Percentiles rank a stretch among this genome's conserved stretches.
These are phyloP conservation scores for Poecilia velifera DNA, from an alignment of 2,797 vertebrate genomes.

Conservation along the genomic window DNA sequence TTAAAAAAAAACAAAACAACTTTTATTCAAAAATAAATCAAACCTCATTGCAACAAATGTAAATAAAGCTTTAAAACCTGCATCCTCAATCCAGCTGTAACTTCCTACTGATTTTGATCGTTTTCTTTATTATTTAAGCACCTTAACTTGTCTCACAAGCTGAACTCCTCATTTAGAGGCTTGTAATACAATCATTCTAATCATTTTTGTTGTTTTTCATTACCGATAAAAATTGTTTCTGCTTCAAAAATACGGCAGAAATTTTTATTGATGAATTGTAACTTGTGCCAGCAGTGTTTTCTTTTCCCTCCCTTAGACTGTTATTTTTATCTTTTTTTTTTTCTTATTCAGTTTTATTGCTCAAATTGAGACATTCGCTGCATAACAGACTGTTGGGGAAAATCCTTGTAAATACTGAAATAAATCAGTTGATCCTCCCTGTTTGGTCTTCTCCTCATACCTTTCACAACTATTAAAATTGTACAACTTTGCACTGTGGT, in stretches of 20 bases:
- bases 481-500: not conserved
- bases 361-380: slow-evolving; percentile 60
- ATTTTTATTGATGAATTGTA: slow-evolving; percentile 54
- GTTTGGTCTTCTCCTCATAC: slow-evolving; percentile 24
- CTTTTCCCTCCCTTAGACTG: not conserved
- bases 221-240: slow-evolving; percentile 21
- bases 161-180: slow-evolving; percentile 15
- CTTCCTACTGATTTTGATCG: slow-evolving; percentile 9
- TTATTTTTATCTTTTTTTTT: slow-evolving; percentile 11
- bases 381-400: slow-evolving; percentile 75
- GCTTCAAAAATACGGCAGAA: slow-evolving; percentile 9
- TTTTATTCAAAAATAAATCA: not conserved
- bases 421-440: slow-evolving; percentile 62
- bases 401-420: slow-evolving; percentile 85
- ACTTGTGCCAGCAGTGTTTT: slow-evolving; percentile 48
- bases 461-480: not conserved
- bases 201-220: slow-evolving; percentile 5
- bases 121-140: not conserved
- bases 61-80: not conserved
- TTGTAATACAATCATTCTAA: not conserved
- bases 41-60: not conserved
- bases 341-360: slow-evolving; percentile 25
- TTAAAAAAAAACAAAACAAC: not conserved
- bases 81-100: not conserved
- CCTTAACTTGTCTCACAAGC: slow-evolving; percentile 5